phyloP scores from a whole-genome alignment of 2,797 vertebrate genomes.

The Notolepis coatsorum region DNA sequence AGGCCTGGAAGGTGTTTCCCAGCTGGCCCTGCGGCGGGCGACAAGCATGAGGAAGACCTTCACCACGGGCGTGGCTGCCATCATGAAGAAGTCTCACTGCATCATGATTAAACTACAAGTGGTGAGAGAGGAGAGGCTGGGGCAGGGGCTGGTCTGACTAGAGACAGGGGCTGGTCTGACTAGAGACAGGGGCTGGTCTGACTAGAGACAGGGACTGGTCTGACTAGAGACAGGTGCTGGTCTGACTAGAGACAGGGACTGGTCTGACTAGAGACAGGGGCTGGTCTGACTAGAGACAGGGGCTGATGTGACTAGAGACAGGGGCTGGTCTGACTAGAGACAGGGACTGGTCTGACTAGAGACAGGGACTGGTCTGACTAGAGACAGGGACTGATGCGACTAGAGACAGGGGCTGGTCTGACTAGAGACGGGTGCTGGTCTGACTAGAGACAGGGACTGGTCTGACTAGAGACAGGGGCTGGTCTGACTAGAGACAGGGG shows the following conservation, averaged over 20 bases:
- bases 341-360: background rate
- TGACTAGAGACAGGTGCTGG: background rate
- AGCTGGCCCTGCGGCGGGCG: slow-evolving; percentile 90
- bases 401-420: too few relatives aligned
- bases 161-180: background rate
- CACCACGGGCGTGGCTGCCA: slow-evolving; percentile 90
- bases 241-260: background rate
- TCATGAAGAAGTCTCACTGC: slow-evolving; percentile 95
- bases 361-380: background rate
- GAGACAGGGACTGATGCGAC: background rate
- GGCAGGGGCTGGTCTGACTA: background rate
- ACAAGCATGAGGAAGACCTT: slow-evolving; percentile 98
- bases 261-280: background rate
- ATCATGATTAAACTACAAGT: slow-evolving; percentile 99
- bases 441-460: too few relatives aligned
- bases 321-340: background rate
- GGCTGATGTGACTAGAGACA: background rate
- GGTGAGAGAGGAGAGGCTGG: slow-evolving; percentile 84
- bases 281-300: background rate
- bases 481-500: too few relatives aligned
- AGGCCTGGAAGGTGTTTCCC: slow-evolving; percentile 92
- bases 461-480: too few relatives aligned
- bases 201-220: background rate
- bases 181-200: background rate
- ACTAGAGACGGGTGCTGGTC: too few relatives aligned